A percentile compares a stretch with the other conserved stretches of the same genome.
These are phyloP conservation scores for Spisula subtruncata DNA, from an alignment of 2,888 invertebrate genomes.

Conservation along the genomic window DNA sequence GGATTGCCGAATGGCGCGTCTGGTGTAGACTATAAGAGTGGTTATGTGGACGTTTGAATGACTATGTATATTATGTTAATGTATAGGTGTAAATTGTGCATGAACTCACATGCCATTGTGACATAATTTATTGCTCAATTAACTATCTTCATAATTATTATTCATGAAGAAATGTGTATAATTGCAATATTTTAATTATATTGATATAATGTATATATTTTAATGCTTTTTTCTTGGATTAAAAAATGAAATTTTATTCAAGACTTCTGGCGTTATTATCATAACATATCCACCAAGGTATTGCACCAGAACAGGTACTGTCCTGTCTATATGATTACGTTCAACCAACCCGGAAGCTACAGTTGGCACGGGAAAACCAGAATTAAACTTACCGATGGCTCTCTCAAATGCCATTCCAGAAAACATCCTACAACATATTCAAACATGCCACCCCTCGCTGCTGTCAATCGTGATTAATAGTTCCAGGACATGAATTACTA, in stretches of 20 bases:
- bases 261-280: background rate
- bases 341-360: too few species aligned
- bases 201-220: background rate
- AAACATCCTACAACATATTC: too few species aligned
- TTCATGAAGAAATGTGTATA: background rate
- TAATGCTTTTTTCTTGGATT: conserved; percentile 6
- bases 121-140: conserved; percentile 14
- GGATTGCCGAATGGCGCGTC: background rate
- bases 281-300: too few species aligned
- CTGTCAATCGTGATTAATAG: too few species aligned
- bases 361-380: too few species aligned
- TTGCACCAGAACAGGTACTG: background rate
- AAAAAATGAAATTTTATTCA: background rate
- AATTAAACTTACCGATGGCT: too few species aligned
- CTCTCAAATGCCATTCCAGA: too few species aligned
- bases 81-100: background rate
- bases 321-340: too few species aligned
- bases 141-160: background rate
- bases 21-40: background rate
- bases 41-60: background rate
- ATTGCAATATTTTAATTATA: background rate
- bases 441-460: too few species aligned
- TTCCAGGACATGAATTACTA: too few species aligned
- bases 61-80: background rate
- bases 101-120: background rate